Evolutionary conservation across 2,797 vertebrate genomes (phyloP).

Genomic region (Melanogrammus aeglefinus): DNA sequence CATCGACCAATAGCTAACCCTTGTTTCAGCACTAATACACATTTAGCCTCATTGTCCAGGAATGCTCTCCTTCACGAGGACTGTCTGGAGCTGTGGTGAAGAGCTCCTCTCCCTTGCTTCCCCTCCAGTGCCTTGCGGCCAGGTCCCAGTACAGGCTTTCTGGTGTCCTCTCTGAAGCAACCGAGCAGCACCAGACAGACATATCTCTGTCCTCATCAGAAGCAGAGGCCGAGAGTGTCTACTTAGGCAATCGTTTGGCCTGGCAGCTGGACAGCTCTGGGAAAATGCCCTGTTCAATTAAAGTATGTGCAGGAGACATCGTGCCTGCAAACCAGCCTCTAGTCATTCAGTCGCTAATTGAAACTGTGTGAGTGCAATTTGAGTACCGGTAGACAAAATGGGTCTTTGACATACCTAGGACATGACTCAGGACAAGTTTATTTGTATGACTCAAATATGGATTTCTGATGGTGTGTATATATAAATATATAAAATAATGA

Average conservation of each 20-base stretch:
- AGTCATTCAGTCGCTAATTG: constrained; percentile 74
- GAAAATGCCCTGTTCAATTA: constrained; percentile 63
- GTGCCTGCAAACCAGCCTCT: constrained; percentile 60
- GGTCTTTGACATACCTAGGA: no score
- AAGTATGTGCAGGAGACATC: constrained; percentile 71
- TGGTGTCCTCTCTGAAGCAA: constrained; percentile 2
- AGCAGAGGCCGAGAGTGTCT: constrained; percentile 9
- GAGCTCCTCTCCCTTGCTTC: no score
- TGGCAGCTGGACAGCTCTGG: constrained; percentile 63
- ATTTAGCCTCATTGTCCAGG: no score
- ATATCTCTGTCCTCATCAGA: not conserved
- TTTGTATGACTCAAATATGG: no score
- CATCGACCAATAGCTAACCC: no score
- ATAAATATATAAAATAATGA: not conserved
- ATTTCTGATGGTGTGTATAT: not conserved
- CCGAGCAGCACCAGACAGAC: constrained; percentile 27
- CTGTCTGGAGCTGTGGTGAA: no score
- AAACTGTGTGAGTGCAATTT: constrained; percentile 15
- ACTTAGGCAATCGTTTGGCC: no score
- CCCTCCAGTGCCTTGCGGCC: constrained; percentile 2
- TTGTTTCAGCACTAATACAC: no score
- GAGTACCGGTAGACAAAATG: no score
- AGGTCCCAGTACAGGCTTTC: constrained; percentile 16
- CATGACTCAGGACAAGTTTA: not conserved
- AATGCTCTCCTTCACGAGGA: no score